Evolutionary conservation across 2,797 vertebrate species (phyloP).

Genomic region (Schizopygopsis pylzovi): DNA sequence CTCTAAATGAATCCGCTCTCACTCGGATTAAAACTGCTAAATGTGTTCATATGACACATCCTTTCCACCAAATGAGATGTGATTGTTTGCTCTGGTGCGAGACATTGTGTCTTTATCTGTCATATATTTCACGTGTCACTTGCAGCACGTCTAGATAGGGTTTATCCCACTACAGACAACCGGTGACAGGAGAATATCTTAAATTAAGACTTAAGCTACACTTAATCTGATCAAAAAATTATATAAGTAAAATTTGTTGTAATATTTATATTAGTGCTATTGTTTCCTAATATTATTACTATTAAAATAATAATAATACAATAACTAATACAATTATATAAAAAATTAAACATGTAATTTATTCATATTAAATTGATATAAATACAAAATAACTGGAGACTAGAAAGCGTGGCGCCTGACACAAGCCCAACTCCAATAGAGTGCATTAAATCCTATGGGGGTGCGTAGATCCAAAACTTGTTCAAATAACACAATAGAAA

Average conservation of each 20-base stretch:
- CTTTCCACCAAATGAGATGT: constrained; percentile 5
- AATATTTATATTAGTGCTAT: background rate
- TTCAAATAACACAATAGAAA: background rate
- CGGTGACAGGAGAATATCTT: background rate
- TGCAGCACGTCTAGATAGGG: background rate
- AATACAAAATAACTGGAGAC: too few species aligned
- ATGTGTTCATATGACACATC: constrained; percentile 7
- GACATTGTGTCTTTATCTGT: background rate
- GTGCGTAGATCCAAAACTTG: too few species aligned
- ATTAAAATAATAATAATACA: too few species aligned
- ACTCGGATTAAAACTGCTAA: constrained; percentile 2
- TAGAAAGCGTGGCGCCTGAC: too few species aligned
- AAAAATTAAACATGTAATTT: too few species aligned
- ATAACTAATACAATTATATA: too few species aligned
- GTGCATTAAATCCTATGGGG: too few species aligned
- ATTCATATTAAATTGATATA: too few species aligned
- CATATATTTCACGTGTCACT: background rate
- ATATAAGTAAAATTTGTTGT: background rate
- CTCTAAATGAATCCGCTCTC: constrained; percentile 8
- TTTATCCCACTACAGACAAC: too few species aligned
- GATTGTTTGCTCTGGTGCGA: background rate
- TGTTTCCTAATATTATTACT: too few species aligned
- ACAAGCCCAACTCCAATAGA: too few species aligned
- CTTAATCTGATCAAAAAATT: background rate
- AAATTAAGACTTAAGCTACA: background rate